Base-by-base conservation (phyloP, 2,113 vertebrate genomes). In the Lepus americanus region DNA sequence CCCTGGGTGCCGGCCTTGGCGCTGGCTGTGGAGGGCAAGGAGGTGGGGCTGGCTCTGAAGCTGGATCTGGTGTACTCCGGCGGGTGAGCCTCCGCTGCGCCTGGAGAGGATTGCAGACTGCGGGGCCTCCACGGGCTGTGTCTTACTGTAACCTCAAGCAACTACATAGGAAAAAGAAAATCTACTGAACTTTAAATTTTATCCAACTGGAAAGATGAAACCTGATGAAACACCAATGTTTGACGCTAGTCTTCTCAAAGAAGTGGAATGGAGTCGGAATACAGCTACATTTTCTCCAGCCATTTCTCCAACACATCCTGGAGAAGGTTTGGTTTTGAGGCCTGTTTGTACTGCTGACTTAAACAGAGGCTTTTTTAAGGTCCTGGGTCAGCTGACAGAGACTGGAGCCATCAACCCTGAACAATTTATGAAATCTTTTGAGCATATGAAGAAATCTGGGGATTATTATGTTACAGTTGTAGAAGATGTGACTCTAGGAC, bases 401-500 rank as follows among this genome's bases (percentile, higher is more conserved):
- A 98, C 99, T 0, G 99, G 99, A 31, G 98, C 99, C 77, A 98
- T 99, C 81, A 99, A 98, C 86, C 98, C 98, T 0, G 99, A 99
- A 97, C 99, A 99, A 96, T 99, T 99, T 93, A 98, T 98, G 88
- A 99, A 98, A 97, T 99, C 99, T 93, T 99, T 99, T 96, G 99
- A 99, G 72, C 99, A 99, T 95, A 99, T 99, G 99, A 99, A 99
- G 98, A 98, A 97, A 79, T 99, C 99, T 0, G 99, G 99, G 51
- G 99, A 99, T 98, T 99, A 99, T 97, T 99, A 99, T 5, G 98
- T 99, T 5, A 97, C 99, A 0, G 99, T 99, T 9, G 98, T 99
- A 70, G 99, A 99, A 98, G 99, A 99, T 96, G 99, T 98, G 7
- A 98, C 98, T 90, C 95, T 99, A 36, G 99, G 98, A 44, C 99